Percentiles rank a stretch among this genome's conserved stretches.
phyloP scores from a whole-genome alignment of 2,797 vertebrate genomes.

The Typhlichthys eigenmanni region DNA sequence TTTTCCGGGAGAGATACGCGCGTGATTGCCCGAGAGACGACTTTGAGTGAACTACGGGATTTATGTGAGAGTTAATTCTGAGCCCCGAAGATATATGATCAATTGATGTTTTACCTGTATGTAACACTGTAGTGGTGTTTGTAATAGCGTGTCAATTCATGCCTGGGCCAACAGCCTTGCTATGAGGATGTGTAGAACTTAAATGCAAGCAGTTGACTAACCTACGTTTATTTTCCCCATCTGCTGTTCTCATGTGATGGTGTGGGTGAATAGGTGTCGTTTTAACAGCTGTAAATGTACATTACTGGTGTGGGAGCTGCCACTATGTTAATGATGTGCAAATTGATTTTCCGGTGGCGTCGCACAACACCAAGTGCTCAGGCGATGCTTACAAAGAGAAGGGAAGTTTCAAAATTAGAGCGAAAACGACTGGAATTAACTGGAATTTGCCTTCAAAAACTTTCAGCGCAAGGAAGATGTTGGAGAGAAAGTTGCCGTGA shows the following conservation, averaged over 20 bases:
- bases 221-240: slow-evolving; percentile 24
- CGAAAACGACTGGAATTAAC: slow-evolving; percentile 30
- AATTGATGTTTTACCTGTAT: too few relatives aligned
- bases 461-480: slow-evolving; percentile 79
- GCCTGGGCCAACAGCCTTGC: slow-evolving; percentile 11
- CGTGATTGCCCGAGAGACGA: not conserved
- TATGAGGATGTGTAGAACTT: slow-evolving; percentile 24
- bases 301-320: slow-evolving; percentile 50
- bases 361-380: too few relatives aligned
- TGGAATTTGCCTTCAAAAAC: slow-evolving; percentile 29
- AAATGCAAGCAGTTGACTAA: slow-evolving; percentile 24
- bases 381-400: slow-evolving; percentile 2
- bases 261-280: slow-evolving; percentile 31
- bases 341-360: not conserved
- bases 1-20: too few relatives aligned
- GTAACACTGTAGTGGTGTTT: too few relatives aligned
- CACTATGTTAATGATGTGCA: slow-evolving; percentile 14
- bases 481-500: slow-evolving; percentile 80
- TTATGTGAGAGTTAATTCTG: slow-evolving; percentile 1
- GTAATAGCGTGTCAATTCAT: not conserved
- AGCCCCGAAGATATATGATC: slow-evolving; percentile 33
- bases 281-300: slow-evolving; percentile 51
- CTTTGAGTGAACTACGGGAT: slow-evolving; percentile 51
- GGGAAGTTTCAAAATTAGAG: slow-evolving; percentile 9
- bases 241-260: slow-evolving; percentile 23